phyloP scores from a whole-genome alignment of 2,888 invertebrate species.

The Hemithea aestivaria region DNA sequence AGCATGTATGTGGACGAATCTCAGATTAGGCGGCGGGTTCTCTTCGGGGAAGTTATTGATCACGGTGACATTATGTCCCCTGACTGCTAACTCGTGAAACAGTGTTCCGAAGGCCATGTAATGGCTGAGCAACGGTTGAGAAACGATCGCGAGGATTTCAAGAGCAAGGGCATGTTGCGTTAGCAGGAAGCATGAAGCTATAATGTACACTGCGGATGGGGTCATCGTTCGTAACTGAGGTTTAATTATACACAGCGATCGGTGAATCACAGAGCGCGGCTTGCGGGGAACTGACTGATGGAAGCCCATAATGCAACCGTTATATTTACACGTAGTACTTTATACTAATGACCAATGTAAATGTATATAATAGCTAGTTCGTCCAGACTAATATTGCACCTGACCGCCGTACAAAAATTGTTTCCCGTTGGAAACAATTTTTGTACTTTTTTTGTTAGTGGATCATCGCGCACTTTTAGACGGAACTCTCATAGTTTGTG shows the following conservation, averaged over 20 bases:
- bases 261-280: constrained; percentile 13
- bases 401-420: too few relatives aligned
- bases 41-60: constrained; percentile 78
- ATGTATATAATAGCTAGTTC: constrained; percentile 2
- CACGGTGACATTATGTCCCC: constrained; percentile 82
- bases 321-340: too few relatives aligned
- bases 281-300: constrained; percentile 9
- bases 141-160: constrained; percentile 75
- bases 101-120: constrained; percentile 80
- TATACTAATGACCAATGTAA: constrained; percentile 1
- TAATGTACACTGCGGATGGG: constrained; percentile 3
- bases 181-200: constrained; percentile 16
- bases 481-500: too few relatives aligned
- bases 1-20: constrained; percentile 68
- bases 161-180: constrained; percentile 47
- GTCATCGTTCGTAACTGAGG: constrained; percentile 7
- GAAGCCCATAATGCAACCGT: background rate
- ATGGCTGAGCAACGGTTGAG: constrained; percentile 81
- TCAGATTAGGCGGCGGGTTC: constrained; percentile 65
- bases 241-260: background rate
- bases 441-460: too few relatives aligned
- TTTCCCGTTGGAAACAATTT: too few relatives aligned
- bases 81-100: constrained; percentile 73
- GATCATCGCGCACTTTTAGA: too few relatives aligned
- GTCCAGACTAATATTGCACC: too few relatives aligned